phyloP scores from a whole-genome alignment of 2,888 invertebrate genomes.

The Lithosia quadra region DNA sequence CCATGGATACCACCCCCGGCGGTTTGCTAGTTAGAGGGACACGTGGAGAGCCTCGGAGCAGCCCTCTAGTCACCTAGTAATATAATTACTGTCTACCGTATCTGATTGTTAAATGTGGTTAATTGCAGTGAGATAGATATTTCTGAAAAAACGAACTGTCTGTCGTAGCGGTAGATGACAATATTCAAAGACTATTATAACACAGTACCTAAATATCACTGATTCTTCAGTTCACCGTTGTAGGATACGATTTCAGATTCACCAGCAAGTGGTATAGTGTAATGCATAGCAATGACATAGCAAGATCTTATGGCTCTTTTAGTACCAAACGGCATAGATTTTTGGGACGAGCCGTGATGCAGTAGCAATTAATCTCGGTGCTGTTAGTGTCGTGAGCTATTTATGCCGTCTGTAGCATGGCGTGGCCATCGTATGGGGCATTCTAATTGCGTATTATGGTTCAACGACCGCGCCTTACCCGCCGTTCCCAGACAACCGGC shows the following conservation, averaged over 20 bases:
- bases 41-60: too few relatives aligned
- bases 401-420: conserved; percentile 78
- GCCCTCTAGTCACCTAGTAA: too few relatives aligned
- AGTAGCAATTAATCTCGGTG: conserved; percentile 74
- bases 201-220: too few relatives aligned
- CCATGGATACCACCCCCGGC: too few relatives aligned
- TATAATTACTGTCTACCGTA: neutral
- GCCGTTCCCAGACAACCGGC: conserved; percentile 68
- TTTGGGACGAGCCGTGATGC: conserved; percentile 60
- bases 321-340: conserved; percentile 54
- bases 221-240: neutral
- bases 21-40: too few relatives aligned
- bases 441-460: conserved; percentile 86
- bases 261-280: conserved; percentile 25
- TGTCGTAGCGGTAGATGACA: neutral
- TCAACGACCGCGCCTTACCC: conserved; percentile 76
- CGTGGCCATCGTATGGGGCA: conserved; percentile 80
- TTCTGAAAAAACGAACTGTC: too few relatives aligned
- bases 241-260: neutral
- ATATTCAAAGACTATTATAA: too few relatives aligned
- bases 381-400: conserved; percentile 78
- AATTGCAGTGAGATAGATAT: neutral
- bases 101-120: neutral
- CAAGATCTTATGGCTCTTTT: conserved; percentile 27
- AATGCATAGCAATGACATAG: conserved; percentile 37